Evolutionary conservation across 2,797 vertebrate species (phyloP).

Genomic region (Manis javanica): DNA sequence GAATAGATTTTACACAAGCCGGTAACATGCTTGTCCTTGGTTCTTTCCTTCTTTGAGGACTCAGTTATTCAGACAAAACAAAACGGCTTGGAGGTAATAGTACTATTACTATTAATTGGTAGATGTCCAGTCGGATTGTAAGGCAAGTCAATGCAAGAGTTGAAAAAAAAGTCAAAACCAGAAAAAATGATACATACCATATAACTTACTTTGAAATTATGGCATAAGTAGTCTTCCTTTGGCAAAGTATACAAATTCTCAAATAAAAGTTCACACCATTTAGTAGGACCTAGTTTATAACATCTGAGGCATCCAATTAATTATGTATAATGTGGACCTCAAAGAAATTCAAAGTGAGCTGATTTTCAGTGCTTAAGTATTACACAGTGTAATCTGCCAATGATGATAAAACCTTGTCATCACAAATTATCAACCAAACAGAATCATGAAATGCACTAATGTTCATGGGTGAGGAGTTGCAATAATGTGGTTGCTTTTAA

Average conservation of each 20-base stretch:
- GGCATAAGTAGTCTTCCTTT: neutral
- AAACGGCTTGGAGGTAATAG: neutral
- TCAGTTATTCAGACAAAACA: constrained; percentile 5
- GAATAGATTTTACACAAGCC: neutral
- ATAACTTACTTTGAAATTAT: constrained; percentile 31
- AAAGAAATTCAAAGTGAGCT: constrained; percentile 45
- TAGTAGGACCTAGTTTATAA: neutral
- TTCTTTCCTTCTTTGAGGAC: neutral
- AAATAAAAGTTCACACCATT: neutral
- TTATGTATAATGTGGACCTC: constrained; percentile 24
- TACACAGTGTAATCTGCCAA: neutral
- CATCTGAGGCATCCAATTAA: constrained; percentile 35
- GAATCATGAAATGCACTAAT: neutral
- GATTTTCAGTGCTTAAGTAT: neutral
- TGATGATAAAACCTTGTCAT: neutral
- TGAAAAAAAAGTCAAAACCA: constrained; percentile 34
- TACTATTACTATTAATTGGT: neutral
- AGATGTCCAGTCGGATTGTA: neutral
- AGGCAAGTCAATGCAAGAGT: neutral
- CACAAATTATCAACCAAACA: neutral
- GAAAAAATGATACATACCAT: neutral
- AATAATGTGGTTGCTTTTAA: neutral
- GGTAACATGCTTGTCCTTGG: neutral
- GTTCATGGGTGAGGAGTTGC: neutral
- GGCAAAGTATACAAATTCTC: constrained; percentile 21